Evolutionary conservation across 1,140 invertebrate genomes (phyloP).

Genomic region (Xylocopa sonorina): DNA sequence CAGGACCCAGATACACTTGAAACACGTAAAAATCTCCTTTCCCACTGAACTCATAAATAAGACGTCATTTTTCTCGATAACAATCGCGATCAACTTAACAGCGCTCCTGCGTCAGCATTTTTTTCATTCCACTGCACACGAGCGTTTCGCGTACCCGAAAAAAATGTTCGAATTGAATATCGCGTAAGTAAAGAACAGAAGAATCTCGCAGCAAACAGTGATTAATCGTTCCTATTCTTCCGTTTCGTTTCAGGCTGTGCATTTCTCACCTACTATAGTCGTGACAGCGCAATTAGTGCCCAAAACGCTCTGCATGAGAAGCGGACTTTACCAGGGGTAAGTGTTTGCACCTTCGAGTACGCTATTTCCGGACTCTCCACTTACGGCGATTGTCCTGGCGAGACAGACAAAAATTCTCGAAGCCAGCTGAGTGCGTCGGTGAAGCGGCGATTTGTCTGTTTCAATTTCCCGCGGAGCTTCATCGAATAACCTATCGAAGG

Average conservation of each 20-base stretch:
- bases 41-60: neutral
- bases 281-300: constrained; percentile 95
- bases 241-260: constrained; percentile 85
- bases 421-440: constrained; percentile 10
- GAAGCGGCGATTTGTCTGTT: constrained; percentile 41
- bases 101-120: neutral
- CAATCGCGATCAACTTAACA: neutral
- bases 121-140: too few relatives aligned
- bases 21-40: neutral
- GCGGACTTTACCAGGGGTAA: constrained; percentile 98
- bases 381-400: too few relatives aligned
- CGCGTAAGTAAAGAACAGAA: neutral
- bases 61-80: neutral
- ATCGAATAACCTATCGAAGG: constrained; percentile 32
- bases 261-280: constrained; percentile 97
- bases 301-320: constrained; percentile 97
- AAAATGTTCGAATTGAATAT: too few relatives aligned
- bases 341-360: constrained; percentile 78
- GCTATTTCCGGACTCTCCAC: constrained; percentile 44
- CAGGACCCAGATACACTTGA: neutral
- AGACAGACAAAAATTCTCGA: constrained; percentile 41
- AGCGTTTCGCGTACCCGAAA: too few relatives aligned
- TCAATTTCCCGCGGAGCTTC: constrained; percentile 26
- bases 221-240: constrained; percentile 28
- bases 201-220: neutral